Base-by-base conservation (phyloP, 2,888 invertebrate species). In the Smittia aterrima region DNA sequence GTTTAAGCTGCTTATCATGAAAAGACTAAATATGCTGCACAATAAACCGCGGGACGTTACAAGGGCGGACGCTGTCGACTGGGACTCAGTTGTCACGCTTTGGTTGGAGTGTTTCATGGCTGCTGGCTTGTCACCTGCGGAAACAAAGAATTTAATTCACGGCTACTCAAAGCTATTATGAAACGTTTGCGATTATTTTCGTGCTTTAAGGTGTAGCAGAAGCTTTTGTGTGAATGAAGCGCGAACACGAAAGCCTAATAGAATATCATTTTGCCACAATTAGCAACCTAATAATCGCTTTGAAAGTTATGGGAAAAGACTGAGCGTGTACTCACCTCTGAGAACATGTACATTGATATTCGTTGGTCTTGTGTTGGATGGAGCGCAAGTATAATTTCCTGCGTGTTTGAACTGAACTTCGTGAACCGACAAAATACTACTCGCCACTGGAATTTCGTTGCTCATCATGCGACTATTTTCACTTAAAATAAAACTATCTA, bases 321-420 rank as follows among this genome's bases (percentile, higher is more conserved):
- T 4, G 2, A 58, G 18, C 58, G 22, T 58, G 47, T 58, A 76
- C 77, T 86, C 80, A 89, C 89, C 88, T 80, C 87, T 86, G 66
- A 90, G 83, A 27, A 92, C 90, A 79, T 91, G 90, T 0, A 92
- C 91, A 53, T 88, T 89, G 76, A 92, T 91, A 75, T 89, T 90
- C 24, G 91, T 89, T 4, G 90, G 88, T 75, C 87, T 86, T 0
- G 92, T 91, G 80, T 92, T 92, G 7, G 91, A 90, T 7, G 92
- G 92, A 53, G 90, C 90, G 79, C 92, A 92, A 11, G 90, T 90
- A 80, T 92, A 92, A 83, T 92, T 92, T 20, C 92, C 92, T n/a
- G 89, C 88, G 79, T 92, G 90, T 66, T 87, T 84, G 0, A 82
- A 84, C 80, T 79, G 83, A 0, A 89, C 90, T 78, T 89, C 88